Percentiles rank a stretch among this genome's conserved stretches.
Conservation (phyloP, 2,113 vertebrate genomes). For the Caranx melampygus region DNA sequence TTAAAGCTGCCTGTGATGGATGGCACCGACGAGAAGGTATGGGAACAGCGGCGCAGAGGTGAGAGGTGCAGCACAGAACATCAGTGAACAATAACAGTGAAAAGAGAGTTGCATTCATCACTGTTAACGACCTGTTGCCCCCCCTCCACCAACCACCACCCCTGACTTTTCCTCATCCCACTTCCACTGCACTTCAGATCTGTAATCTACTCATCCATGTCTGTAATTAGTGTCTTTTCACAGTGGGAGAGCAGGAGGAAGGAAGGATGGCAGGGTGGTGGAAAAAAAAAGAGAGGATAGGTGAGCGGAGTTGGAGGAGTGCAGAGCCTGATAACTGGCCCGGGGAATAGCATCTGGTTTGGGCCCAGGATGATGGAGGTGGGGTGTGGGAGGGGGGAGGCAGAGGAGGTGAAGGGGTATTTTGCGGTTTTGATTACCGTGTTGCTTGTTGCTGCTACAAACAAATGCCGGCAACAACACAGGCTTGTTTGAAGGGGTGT, state of each 20-base stretch:
- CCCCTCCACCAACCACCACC: conserved; percentile 43
- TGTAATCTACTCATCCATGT: conserved; percentile 80
- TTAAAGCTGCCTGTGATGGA: conserved; percentile 76
- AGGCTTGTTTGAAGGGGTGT: conserved; percentile 54
- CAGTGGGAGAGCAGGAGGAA: conserved; percentile 80
- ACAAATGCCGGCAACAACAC: conserved; percentile 54
- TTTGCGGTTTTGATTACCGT: conserved; percentile 61
- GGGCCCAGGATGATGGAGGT: conserved; percentile 38
- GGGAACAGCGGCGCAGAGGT: conserved; percentile 57
- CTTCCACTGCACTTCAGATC: conserved; percentile 72
- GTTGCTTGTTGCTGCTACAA: conserved; percentile 58
- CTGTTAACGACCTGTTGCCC: conserved; percentile 77
- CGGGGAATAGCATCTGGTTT: conserved; percentile 82
- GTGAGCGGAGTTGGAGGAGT: conserved; percentile 61
- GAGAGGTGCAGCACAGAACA: conserved; percentile 52
- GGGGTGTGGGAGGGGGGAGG: conserved; percentile 17
- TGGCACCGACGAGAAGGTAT: conserved; percentile 53
- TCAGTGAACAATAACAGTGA: conserved; percentile 78
- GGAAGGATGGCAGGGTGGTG: conserved; percentile 65
- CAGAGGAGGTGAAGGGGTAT: conserved; percentile 45
- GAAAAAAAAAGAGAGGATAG: conserved; percentile 43
- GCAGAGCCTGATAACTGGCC: conserved; percentile 70
- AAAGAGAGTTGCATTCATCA: conserved; percentile 81
- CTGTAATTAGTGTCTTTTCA: conserved; percentile 83
- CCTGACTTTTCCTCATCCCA: conserved; percentile 66